Conservation (phyloP, 2,888 invertebrate genomes). For the Deilephila elpenor region DNA sequence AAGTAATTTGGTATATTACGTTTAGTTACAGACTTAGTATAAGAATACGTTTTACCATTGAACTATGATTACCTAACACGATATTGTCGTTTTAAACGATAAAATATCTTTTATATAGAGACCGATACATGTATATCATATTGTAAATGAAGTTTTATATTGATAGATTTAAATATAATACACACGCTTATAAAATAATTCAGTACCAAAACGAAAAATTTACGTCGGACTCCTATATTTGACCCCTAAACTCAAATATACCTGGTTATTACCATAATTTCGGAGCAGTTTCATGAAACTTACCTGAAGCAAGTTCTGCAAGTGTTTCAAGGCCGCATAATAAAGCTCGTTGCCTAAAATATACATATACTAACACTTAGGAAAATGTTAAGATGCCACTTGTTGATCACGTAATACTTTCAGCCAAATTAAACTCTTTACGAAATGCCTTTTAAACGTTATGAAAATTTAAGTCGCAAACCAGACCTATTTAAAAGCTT, state of each 20-base stretch:
- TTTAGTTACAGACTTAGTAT: no score
- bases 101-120: no score
- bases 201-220: background rate
- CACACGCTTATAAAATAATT: background rate
- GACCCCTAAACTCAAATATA: background rate
- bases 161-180: background rate
- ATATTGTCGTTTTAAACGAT: no score
- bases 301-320: background rate
- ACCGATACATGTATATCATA: no score
- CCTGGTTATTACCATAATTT: background rate
- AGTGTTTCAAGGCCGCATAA: constrained; percentile 2
- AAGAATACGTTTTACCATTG: no score
- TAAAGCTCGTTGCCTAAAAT: constrained; percentile 2
- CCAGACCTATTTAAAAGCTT: background rate
- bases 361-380: background rate
- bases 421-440: background rate
- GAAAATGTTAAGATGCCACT: constrained; percentile 7
- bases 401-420: background rate
- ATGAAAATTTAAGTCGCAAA: background rate
- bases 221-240: background rate
- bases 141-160: no score
- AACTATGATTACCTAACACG: no score
- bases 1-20: constrained; percentile 50
- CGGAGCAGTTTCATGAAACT: background rate
- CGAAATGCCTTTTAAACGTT: background rate